Percentiles rank a stretch among this genome's conserved stretches.
Evolutionary conservation across 2,113 vertebrate genomes (phyloP).

Genomic region (Lutjanus erythropterus): DNA sequence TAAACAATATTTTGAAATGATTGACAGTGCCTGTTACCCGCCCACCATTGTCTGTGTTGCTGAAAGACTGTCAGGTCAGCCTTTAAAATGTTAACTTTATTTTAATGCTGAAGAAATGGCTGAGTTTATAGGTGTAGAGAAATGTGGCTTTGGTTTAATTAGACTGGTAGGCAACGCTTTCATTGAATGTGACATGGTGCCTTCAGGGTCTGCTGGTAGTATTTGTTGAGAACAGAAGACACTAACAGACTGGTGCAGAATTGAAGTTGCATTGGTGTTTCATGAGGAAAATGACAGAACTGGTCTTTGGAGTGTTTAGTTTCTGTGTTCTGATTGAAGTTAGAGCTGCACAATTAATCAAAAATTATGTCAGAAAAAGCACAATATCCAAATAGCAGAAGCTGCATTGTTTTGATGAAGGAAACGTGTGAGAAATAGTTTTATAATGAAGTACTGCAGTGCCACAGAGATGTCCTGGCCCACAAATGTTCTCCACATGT

Average conservation of each 20-base stretch:
- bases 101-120: neutral
- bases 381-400: no score
- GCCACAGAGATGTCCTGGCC: no score
- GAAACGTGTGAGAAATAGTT: no score
- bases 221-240: no score
- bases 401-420: no score
- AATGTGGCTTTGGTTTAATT: neutral
- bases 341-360: no score
- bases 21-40: neutral
- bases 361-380: no score
- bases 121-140: neutral
- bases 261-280: neutral
- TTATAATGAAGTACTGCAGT: no score
- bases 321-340: neutral
- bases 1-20: neutral
- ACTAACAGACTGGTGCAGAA: neutral
- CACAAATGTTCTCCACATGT: no score
- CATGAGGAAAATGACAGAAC: neutral
- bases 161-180: neutral
- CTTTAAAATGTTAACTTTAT: neutral
- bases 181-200: slow-evolving; percentile 9
- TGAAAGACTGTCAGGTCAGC: neutral
- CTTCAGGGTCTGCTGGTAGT: slow-evolving; percentile 14
- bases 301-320: neutral
- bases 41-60: slow-evolving; percentile 5